Evolutionary conservation across 2,113 vertebrate genomes (phyloP), one percentile per base, ranked within the genome.

Genomic region (Loxodonta africana): DNA sequence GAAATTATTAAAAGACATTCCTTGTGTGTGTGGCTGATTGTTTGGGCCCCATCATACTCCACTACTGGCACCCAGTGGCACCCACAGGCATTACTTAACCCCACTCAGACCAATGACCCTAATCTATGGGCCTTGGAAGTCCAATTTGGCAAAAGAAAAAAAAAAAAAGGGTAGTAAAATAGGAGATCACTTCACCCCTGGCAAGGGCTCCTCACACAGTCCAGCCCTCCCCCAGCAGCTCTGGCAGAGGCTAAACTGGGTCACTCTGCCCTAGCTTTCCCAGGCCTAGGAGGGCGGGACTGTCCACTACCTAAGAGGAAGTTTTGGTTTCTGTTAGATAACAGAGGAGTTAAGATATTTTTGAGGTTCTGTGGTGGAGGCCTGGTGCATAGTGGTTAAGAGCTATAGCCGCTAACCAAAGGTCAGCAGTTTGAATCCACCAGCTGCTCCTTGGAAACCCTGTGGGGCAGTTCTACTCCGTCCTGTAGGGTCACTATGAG

Each of bases 31-130:
- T 51, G 76, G 30, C 23, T 63, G 51, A 14, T 81, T 83, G 33
- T 82, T 46, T 94, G 30, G 76, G 89, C 92, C 93, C 95, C 97
- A 94, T 30, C 82, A 76, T 60, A 95, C 57, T 90, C 91, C 94
- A 88, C 95, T 95, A 95, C 91, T 94, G 98, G 93, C 96, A 91
- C 93, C 91, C 96, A 94, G 97, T 98, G 98, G 97, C 81, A 96
- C 73, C 88, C 81, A 80, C 0, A 53, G 96, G 96, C 98, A 96
- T 97, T 97, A 92, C 95, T n/a, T 86, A 91, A 71, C 48, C 92
- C 81, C 23, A 28, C 51, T 26, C 84, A 53, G 81, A 41, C 46
- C 77, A 69, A 7, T 20, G n/a, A 53, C 51, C 77, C 60, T 37
- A 11, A 33, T 67, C n/a, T 57, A 14, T 15, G 23, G 25, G 41